Evolutionary conservation across 64 coral and sea anemone species (phyloP), one percentile per base, ranked within the genome.

Genomic region (Pachyseris speciosa): DNA sequence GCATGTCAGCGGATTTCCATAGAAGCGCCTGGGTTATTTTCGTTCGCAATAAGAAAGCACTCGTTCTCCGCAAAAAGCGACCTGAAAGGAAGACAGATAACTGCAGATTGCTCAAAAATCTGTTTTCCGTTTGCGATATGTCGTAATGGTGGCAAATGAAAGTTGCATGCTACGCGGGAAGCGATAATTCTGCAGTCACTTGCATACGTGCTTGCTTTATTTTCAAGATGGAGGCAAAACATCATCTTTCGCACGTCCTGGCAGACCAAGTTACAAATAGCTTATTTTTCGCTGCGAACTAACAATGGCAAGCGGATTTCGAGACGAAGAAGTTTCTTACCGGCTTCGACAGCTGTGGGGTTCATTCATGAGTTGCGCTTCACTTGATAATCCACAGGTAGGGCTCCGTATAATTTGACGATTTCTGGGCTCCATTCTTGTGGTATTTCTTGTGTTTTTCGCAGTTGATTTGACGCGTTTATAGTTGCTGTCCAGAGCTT

Each of bases 271-370:
- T 27, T 26, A 9, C 29, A 59, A 59, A 80, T 79, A 57, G 20
- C 28, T 33, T 50, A 32, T 36, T 57, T 31, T 58, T 5, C 45
- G 5, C 29, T 37, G 20, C 31, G n/a, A 24, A 49, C 30, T 59
- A 17, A 53, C 5, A 9, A 53, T 80, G 77, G 20, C 31, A 9
- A 39, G 34, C 20, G 40, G 20, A 5, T 38, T n/a, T 24, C 20
- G 40, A 7, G 33, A 4, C 32, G 52, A 60, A n/a, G 52, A 37
- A 24, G 51, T 80, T 13, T 34, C 4, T 55, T 17, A 80, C 19
- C 77, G 53, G 22, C 52, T 80, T 9, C 77, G 77, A 61, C 17
- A 37, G 16, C 77, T 60, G 0, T 80, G 77, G 77, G 61, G 52
- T 41, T 38, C 52, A 19, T 80, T 60, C 53, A 60, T 80, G 77